Evolutionary conservation across 2,888 invertebrate genomes (phyloP).

Genomic region (Plusia festucae): DNA sequence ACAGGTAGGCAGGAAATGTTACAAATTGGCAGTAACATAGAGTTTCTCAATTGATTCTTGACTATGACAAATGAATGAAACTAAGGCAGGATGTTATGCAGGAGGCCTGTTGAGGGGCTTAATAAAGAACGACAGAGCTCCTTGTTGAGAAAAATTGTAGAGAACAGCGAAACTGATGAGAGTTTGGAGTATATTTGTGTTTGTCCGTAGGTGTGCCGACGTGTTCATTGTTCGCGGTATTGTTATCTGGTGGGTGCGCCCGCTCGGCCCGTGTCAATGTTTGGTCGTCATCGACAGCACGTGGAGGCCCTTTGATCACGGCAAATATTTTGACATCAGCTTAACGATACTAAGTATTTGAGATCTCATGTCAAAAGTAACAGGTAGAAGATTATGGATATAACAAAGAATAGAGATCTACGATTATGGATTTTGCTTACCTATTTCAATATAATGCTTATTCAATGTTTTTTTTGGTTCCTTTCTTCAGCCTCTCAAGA

Average conservation of each 20-base stretch:
- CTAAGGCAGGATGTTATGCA: conserved; percentile 62
- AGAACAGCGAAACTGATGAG: conserved; percentile 42
- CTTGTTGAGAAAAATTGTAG: conserved; percentile 48
- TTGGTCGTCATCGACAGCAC: conserved; percentile 69
- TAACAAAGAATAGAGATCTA: conserved; percentile 36
- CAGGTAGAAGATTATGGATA: conserved; percentile 36
- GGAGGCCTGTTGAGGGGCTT: conserved; percentile 48
- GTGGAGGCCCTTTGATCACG: conserved; percentile 72
- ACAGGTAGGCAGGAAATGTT: conserved; percentile 59
- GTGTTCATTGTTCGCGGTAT: conserved; percentile 75
- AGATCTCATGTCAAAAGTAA: conserved; percentile 48
- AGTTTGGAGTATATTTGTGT: conserved; percentile 35
- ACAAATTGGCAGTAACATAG: conserved; percentile 60
- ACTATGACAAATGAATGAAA: conserved; percentile 63
- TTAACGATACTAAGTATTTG: conserved; percentile 39
- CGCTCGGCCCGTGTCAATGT: conserved; percentile 76
- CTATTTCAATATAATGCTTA: background rate
- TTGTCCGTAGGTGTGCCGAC: conserved; percentile 60
- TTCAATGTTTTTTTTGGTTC: background rate
- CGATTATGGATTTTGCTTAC: conserved; percentile 29
- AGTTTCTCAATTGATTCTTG: conserved; percentile 62
- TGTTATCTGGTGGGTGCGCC: conserved; percentile 82
- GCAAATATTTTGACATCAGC: conserved; percentile 68
- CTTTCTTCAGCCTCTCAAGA: background rate
- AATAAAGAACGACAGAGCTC: conserved; percentile 57